Base-by-base conservation (phyloP, 2,888 invertebrate species). In the Incurvaria masculella region DNA sequence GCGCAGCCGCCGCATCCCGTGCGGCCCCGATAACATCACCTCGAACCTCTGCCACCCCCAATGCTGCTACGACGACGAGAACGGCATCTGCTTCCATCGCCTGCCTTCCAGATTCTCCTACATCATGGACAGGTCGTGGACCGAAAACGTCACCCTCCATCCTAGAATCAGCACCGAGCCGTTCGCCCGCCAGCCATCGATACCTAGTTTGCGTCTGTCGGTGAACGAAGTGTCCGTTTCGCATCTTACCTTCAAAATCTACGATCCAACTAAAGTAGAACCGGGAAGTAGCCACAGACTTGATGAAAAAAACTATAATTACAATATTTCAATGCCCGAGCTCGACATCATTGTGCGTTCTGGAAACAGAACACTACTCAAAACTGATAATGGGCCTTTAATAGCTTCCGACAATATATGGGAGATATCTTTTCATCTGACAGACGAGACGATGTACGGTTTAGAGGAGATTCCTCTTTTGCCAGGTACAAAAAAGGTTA, bases 401-500 rank as follows among this genome's bases (percentile, higher is more conserved):
- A 81, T 86, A 50, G 79, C 82, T 2, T 80, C 84, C 0, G 64
- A 81, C 19, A 67, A 76, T 41, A 85, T 83, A 55, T 84, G 84
- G 82, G 85, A 85, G 61, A 72, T 83, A 57, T 68, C 80, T 0
- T 69, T 86, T 17, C 73, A 70, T 52, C 55, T 85, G 23, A 80
- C 80, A 0, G 67, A 79, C 18, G 72, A 75, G 47, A 62, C 69
- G 0, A 66, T 85, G 57, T 84, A 78, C 51, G 86, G 85, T 1
- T 62, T 86, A 2, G 83, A 81, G 18, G 72, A 79, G 56, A 65
- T 81, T 47, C 71, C 75, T 14, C 53, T 82, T 1, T 63, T 52
- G 45, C 53, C 53, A 38, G 63, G 63, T 16, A 66, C 64, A 1
- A 61, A 61, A 0, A 76, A 73, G 60, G 53, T 73, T 0, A 58